Evolutionary conservation across 2,113 vertebrate genomes (phyloP).

Genomic region (Zosterops lateralis): DNA sequence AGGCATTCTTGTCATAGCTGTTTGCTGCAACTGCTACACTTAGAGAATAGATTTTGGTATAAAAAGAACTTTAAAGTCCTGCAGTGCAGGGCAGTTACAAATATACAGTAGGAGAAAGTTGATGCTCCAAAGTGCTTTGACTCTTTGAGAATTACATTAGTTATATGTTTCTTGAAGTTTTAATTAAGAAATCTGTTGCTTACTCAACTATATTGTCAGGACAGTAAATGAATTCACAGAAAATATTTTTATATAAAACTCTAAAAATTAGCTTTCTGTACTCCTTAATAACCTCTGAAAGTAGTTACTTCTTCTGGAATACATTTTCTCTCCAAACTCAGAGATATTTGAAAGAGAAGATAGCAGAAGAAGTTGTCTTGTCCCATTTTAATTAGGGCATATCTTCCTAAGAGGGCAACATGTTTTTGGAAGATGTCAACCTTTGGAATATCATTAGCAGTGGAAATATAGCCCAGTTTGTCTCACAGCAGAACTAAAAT

Average conservation of each 20-base stretch:
- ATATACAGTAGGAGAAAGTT: not conserved
- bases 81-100: not conserved
- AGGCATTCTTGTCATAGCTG: not conserved
- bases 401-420: slow-evolving; percentile 8
- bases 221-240: not conserved
- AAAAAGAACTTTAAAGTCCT: not conserved
- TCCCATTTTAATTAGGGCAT: not conserved
- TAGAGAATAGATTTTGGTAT: not conserved
- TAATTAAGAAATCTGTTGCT: not conserved
- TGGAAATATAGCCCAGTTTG: slow-evolving; percentile 28
- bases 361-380: not conserved
- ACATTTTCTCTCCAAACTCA: not conserved
- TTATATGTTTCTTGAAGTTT: not conserved
- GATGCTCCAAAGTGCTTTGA: not conserved
- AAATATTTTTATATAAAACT: not conserved
- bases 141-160: not conserved
- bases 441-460: slow-evolving; percentile 13
- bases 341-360: not conserved
- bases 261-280: not conserved
- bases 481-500: slow-evolving; percentile 33
- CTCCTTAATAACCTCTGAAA: not conserved
- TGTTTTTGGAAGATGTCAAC: slow-evolving; percentile 21
- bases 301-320: not conserved
- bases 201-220: not conserved
- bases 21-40: not conserved